Evolutionary conservation across 2,113 vertebrate species (phyloP).

Genomic region (Melanotaenia duboulayi): DNA sequence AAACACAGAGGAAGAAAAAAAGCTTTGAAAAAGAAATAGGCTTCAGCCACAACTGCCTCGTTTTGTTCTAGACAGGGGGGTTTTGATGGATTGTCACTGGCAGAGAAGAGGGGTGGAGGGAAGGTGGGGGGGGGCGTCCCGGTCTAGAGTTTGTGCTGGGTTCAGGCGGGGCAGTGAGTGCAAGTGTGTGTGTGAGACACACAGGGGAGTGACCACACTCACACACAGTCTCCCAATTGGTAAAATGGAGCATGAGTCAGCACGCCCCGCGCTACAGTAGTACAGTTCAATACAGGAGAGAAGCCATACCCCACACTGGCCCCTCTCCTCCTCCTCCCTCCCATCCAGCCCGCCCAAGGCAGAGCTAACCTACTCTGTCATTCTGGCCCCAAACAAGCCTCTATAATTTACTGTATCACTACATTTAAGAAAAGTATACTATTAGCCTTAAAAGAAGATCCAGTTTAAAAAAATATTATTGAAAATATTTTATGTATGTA

Average conservation of each 20-base stretch:
- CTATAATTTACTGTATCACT: slow-evolving; percentile 53
- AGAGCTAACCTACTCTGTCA: slow-evolving; percentile 60
- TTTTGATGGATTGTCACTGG: slow-evolving; percentile 80
- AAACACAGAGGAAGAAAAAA: slow-evolving; percentile 14
- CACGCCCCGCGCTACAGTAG: slow-evolving; percentile 77
- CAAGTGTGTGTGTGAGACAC: slow-evolving; percentile 75
- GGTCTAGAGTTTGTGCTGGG: slow-evolving; percentile 75
- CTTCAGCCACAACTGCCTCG: slow-evolving; percentile 75
- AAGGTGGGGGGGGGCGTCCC: slow-evolving; percentile 50
- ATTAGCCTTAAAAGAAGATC: not conserved
- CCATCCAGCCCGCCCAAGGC: slow-evolving; percentile 64
- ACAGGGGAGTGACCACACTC: slow-evolving; percentile 81
- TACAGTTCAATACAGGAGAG: slow-evolving; percentile 72
- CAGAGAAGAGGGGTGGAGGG: not conserved
- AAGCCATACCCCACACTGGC: slow-evolving; percentile 77
- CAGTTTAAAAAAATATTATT: not conserved
- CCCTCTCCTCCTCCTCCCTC: slow-evolving; percentile 58
- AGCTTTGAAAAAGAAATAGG: slow-evolving; percentile 60
- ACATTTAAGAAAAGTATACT: slow-evolving; percentile 19
- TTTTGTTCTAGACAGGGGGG: slow-evolving; percentile 77
- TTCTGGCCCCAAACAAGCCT: slow-evolving; percentile 63
- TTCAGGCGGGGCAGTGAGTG: slow-evolving; percentile 81
- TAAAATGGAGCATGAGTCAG: slow-evolving; percentile 85
- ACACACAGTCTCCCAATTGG: slow-evolving; percentile 76
- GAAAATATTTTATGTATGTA: not conserved